phyloP scores from a whole-genome alignment of 1,140 invertebrate species.

The Hirudo medicinalis region DNA sequence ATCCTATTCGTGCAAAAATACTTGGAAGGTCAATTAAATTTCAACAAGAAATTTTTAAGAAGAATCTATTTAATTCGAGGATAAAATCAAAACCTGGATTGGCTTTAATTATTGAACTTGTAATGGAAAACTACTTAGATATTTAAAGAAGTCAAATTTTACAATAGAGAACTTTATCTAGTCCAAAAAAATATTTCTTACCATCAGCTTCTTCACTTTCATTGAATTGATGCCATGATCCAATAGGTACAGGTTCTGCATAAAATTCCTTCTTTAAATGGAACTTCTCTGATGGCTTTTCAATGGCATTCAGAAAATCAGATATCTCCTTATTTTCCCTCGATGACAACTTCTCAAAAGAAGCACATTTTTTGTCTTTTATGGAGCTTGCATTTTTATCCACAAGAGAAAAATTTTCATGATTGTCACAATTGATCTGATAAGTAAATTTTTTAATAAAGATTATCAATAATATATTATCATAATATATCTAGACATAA shows the following conservation, averaged over 20 bases:
- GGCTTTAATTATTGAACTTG: neutral
- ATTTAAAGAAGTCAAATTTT: neutral
- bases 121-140: slow-evolving; percentile 5
- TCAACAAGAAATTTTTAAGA: neutral
- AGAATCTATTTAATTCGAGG: neutral
- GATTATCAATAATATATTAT: too few species aligned
- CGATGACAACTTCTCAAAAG: neutral
- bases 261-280: slow-evolving; percentile 6
- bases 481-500: too few species aligned
- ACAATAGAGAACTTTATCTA: neutral
- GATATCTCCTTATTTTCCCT: neutral
- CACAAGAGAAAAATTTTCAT: too few species aligned
- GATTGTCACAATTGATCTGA: too few species aligned
- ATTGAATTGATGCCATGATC: neutral
- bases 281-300: neutral
- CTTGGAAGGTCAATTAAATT: neutral
- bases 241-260: neutral
- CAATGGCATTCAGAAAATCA: slow-evolving; percentile 7
- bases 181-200: too few species aligned
- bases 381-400: too few species aligned
- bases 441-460: too few species aligned
- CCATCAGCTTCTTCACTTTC: neutral
- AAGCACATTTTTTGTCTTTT: too few species aligned
- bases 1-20: too few species aligned
- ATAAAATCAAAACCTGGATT: neutral